These are phyloP conservation scores for Papilio aristodemus DNA, from an alignment of 1,140 invertebrate species.

Conservation along the genomic window DNA sequence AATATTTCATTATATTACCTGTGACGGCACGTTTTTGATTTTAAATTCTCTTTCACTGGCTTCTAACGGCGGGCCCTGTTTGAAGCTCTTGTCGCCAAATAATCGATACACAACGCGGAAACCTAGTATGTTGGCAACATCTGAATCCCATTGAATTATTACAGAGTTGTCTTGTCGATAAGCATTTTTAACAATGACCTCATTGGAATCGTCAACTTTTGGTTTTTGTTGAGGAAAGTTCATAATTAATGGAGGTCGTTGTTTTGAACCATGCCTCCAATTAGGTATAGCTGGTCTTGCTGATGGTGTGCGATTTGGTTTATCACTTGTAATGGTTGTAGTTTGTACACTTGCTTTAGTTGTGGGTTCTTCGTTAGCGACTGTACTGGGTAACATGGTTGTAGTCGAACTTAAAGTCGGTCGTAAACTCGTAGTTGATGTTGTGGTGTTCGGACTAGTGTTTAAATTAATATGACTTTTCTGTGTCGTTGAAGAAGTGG, in stretches of 20 bases:
- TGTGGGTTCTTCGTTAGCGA: conserved; percentile 48
- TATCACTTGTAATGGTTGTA: conserved; percentile 53
- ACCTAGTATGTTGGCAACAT: conserved; percentile 90
- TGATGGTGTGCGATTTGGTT: conserved; percentile 57
- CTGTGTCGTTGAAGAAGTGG: conserved; percentile 44
- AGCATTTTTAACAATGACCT: conserved; percentile 92
- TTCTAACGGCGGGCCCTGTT: conserved; percentile 92
- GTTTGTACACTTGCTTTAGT: conserved; percentile 50
- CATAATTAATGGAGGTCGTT: conserved; percentile 86
- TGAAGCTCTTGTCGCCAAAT: conserved; percentile 94
- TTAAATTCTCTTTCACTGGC: conserved; percentile 93
- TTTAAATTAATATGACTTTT: conserved; percentile 48
- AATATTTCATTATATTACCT: conserved; percentile 79
- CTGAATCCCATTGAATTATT: conserved; percentile 94
- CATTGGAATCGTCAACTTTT: conserved; percentile 84
- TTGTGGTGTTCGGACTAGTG: conserved; percentile 43
- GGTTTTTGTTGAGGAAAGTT: conserved; percentile 84
- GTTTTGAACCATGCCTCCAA: conserved; percentile 77
- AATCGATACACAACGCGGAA: conserved; percentile 94
- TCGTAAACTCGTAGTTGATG: conserved; percentile 54
- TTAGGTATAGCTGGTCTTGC: conserved; percentile 64
- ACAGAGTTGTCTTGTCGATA: conserved; percentile 92
- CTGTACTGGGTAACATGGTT: conserved; percentile 58
- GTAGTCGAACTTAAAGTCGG: conserved; percentile 62
- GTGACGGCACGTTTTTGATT: conserved; percentile 94